phyloP scores from a whole-genome alignment of 2,113 vertebrate species.

The Pitta sordida region DNA sequence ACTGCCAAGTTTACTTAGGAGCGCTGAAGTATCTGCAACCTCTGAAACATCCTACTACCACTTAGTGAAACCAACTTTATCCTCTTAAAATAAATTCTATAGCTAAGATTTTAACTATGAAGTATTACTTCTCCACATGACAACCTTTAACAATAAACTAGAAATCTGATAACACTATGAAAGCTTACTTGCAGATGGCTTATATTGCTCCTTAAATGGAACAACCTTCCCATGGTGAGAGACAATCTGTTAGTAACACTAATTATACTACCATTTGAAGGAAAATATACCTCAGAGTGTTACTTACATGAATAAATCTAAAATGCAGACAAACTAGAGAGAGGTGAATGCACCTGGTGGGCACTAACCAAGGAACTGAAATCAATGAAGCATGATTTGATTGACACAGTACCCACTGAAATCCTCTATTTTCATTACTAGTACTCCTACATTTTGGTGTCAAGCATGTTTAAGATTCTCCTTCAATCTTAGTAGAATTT shows the following conservation, averaged over 20 bases:
- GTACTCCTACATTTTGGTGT: not conserved
- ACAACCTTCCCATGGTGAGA: not conserved
- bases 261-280: not conserved
- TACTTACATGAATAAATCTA: not conserved
- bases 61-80: not conserved
- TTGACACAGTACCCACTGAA: not conserved
- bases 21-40: not conserved
- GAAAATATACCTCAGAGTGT: not conserved
- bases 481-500: not conserved
- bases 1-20: not conserved
- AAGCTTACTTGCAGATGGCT: not conserved
- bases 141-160: not conserved
- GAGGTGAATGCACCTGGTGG: not conserved
- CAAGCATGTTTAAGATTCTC: not conserved
- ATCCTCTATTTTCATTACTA: not conserved
- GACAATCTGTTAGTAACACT: not conserved
- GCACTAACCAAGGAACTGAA: not conserved
- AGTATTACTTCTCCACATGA: not conserved
- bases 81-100: not conserved
- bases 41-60: not conserved
- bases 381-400: not conserved
- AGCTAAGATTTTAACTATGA: not conserved
- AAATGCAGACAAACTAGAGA: not conserved
- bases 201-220: not conserved
- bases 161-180: not conserved